Evolutionary conservation across 2,888 invertebrate genomes (phyloP).

Genomic region (Heliconius charithonia): DNA sequence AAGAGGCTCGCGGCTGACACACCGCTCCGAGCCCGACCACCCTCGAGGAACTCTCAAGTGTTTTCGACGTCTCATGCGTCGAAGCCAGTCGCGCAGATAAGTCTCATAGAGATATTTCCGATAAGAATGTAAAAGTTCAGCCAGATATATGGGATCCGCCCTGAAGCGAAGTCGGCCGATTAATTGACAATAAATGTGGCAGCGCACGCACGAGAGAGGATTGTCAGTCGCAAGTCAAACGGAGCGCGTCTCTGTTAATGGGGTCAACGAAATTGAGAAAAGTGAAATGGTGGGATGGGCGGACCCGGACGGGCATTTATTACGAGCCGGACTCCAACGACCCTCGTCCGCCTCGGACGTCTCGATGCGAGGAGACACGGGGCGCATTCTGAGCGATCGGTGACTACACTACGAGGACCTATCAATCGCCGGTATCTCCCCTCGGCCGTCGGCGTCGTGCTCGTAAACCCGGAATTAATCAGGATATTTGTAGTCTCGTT

Average conservation of each 20-base stretch:
- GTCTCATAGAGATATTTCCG: constrained; percentile 55
- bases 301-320: constrained; percentile 67
- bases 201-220: constrained; percentile 63
- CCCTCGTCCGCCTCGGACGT: constrained; percentile 57
- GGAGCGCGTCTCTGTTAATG: constrained; percentile 72
- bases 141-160: constrained; percentile 57
- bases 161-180: constrained; percentile 61
- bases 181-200: constrained; percentile 75
- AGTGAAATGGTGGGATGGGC: constrained; percentile 70
- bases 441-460: constrained; percentile 41
- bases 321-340: constrained; percentile 54
- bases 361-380: constrained; percentile 54
- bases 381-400: constrained; percentile 51
- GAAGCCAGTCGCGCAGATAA: constrained; percentile 54
- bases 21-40: constrained; percentile 47
- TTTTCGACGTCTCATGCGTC: constrained; percentile 54
- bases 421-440: constrained; percentile 47
- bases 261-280: constrained; percentile 80
- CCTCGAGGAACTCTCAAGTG: constrained; percentile 52
- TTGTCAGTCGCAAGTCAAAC: constrained; percentile 60
- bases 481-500: constrained; percentile 61
- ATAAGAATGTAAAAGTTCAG: constrained; percentile 56
- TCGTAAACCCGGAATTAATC: constrained; percentile 64
- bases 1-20: constrained; percentile 54
- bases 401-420: constrained; percentile 52